Conservation (phyloP, 2,888 invertebrate species). For the Stegophylla sp. region DNA sequence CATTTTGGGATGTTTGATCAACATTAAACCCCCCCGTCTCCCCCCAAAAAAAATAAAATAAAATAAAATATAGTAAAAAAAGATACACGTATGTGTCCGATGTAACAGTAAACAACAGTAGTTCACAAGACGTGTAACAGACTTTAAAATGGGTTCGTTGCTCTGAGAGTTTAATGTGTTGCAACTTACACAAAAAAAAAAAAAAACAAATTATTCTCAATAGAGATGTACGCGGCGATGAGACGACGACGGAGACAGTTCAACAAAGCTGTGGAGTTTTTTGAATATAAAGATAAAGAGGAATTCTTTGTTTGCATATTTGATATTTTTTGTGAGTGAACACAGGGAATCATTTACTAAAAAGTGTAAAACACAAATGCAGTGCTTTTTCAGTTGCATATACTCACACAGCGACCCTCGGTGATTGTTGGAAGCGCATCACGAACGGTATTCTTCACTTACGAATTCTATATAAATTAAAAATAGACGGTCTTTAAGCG, state of each 20-base stretch:
- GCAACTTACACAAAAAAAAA: slow-evolving; percentile 1
- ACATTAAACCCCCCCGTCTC: too few relatives aligned
- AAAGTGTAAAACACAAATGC: slow-evolving; percentile 19
- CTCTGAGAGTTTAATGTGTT: neutral
- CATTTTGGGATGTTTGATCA: too few relatives aligned
- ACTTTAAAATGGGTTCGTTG: neutral
- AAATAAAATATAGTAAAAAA: neutral
- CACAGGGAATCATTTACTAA: slow-evolving; percentile 14
- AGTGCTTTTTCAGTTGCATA: neutral
- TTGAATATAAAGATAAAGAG: slow-evolving; percentile 31
- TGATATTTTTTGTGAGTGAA: neutral
- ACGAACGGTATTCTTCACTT: neutral
- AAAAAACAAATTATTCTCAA: slow-evolving; percentile 28
- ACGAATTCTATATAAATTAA: slow-evolving; percentile 17
- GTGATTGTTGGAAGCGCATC: neutral
- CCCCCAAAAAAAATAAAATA: too few relatives aligned
- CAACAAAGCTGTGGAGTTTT: neutral
- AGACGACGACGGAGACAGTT: neutral
- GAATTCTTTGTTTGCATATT: slow-evolving; percentile 16
- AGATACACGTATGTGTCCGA: too few relatives aligned
- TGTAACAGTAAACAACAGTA: neutral
- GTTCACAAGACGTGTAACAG: neutral
- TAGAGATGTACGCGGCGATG: slow-evolving; percentile 6
- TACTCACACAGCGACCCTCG: neutral
- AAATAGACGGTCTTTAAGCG: neutral